These are phyloP conservation scores for Delia radicum DNA, from an alignment of 1,140 invertebrate genomes.

Conservation along the genomic window DNA sequence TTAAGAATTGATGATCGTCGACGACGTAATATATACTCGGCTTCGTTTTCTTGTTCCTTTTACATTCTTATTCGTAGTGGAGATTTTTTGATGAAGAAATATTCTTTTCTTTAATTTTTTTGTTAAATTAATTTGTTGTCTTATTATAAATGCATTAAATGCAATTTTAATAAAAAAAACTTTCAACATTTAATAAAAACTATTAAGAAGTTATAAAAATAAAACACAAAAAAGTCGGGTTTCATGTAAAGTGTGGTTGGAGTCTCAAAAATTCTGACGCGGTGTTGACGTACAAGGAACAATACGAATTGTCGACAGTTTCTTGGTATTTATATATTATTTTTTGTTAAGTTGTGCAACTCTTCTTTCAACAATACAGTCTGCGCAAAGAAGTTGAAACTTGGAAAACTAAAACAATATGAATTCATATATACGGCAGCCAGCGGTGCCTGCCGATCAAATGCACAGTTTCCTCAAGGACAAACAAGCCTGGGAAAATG, in stretches of 20 bases:
- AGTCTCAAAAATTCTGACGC: background rate
- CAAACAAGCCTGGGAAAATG: conserved; percentile 71
- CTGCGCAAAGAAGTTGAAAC: background rate
- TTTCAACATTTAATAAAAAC: background rate
- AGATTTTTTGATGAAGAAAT: conserved; percentile 10
- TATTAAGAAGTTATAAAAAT: background rate
- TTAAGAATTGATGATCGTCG: too few species aligned
- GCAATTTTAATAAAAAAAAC: background rate
- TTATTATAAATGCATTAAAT: conserved; percentile 4
- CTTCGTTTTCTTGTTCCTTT: background rate
- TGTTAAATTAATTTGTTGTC: conserved; percentile 10
- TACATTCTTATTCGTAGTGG: background rate
- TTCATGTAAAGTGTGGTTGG: background rate
- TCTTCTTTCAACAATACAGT: too few species aligned
- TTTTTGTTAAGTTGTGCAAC: too few species aligned
- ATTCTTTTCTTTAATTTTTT: conserved; percentile 15
- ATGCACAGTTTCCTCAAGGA: conserved; percentile 51
- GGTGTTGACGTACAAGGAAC: background rate
- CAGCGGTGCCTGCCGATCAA: conserved; percentile 36
- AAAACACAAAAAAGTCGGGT: background rate
- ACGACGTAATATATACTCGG: background rate
- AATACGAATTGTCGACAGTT: background rate
- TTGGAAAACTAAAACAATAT: background rate
- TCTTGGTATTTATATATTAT: background rate
- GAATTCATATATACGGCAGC: conserved; percentile 28